phyloP scores from a whole-genome alignment of 2,797 vertebrate species.

The Coranthus polyacanthus region DNA sequence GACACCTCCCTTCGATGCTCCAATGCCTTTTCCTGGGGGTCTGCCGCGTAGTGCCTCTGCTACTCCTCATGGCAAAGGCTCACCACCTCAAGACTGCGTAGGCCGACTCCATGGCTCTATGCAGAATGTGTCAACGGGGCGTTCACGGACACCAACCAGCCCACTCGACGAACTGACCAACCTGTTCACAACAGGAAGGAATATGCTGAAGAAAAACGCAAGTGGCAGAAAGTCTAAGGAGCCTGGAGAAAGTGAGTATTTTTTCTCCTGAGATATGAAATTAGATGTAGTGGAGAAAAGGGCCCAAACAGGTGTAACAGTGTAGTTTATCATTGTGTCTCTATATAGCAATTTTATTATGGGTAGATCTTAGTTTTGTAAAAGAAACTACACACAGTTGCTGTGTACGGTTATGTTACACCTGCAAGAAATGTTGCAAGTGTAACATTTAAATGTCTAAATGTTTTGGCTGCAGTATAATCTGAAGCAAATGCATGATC shows the following conservation, averaged over 20 bases:
- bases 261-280: conserved; percentile 10
- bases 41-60: conserved; percentile 93
- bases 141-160: conserved; percentile 96
- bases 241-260: conserved; percentile 91
- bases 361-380: too few species aligned
- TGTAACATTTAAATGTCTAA: background rate
- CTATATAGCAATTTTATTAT: background rate
- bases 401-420: background rate
- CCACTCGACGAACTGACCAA: conserved; percentile 97
- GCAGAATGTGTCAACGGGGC: conserved; percentile 89
- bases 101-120: conserved; percentile 90
- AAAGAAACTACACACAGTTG: background rate
- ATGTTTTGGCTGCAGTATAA: background rate
- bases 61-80: conserved; percentile 92
- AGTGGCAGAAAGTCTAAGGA: conserved; percentile 96
- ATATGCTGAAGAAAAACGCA: conserved; percentile 95
- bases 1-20: conserved; percentile 93
- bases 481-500: conserved; percentile 14
- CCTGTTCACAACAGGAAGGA: conserved; percentile 97
- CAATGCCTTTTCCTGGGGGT: conserved; percentile 81
- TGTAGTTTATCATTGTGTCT: background rate
- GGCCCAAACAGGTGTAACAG: background rate
- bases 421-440: background rate
- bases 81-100: conserved; percentile 89
- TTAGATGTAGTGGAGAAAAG: conserved; percentile 7